Conservation (phyloP, 2,113 vertebrate genomes). For the Ancistrus triradiatus region DNA sequence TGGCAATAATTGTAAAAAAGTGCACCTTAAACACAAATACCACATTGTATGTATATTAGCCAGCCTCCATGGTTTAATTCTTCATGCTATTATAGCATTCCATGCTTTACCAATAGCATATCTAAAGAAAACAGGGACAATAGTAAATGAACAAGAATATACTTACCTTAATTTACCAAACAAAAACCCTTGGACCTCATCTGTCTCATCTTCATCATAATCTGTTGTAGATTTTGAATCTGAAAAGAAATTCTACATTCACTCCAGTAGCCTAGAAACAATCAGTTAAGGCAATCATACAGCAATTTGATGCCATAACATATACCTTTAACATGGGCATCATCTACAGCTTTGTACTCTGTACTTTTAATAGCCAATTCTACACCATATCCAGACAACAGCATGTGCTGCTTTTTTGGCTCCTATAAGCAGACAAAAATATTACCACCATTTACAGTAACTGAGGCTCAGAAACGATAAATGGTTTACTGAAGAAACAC, state of each 20-base stretch:
- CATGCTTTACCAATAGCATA: too few species aligned
- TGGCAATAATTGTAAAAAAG: too few species aligned
- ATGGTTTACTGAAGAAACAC: neutral
- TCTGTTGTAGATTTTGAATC: conserved; percentile 66
- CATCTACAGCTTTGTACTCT: conserved; percentile 94
- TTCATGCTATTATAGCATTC: too few species aligned
- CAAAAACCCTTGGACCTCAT: conserved; percentile 89
- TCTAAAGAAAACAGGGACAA: too few species aligned
- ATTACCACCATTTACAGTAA: neutral
- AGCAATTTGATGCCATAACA: conserved; percentile 2
- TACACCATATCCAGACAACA: conserved; percentile 92
- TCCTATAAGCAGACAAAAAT: conserved; percentile 60
- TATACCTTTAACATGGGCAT: conserved; percentile 84
- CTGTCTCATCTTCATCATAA: conserved; percentile 65
- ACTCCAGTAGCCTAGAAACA: conserved; percentile 1
- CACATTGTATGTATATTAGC: too few species aligned
- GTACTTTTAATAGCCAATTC: conserved; percentile 96
- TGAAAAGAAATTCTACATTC: conserved; percentile 56
- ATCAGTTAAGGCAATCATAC: too few species aligned
- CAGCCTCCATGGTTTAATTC: too few species aligned
- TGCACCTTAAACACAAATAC: too few species aligned
- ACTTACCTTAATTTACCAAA: conserved; percentile 89
- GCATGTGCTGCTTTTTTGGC: conserved; percentile 75
- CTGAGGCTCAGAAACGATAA: neutral
- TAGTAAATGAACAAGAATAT: too few species aligned